These are phyloP conservation scores for Pherbina coryleti DNA, from an alignment of 2,888 invertebrate genomes.

Conservation along the genomic window DNA sequence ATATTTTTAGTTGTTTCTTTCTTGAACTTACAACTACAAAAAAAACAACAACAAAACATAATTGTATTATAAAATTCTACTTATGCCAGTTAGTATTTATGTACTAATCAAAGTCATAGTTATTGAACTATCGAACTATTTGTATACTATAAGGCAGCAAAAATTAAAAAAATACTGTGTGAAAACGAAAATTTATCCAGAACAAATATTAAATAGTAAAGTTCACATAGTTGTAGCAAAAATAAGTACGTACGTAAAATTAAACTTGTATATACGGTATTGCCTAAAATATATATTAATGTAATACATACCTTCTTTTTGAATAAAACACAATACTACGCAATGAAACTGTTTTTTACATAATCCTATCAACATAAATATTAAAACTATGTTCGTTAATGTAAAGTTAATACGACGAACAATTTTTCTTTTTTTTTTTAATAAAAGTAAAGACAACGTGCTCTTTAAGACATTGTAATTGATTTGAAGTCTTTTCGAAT, in stretches of 20 bases:
- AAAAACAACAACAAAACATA: slow-evolving; percentile 48
- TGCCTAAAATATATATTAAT: slow-evolving; percentile 14
- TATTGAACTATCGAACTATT: not conserved
- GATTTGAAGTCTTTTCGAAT: slow-evolving; percentile 4
- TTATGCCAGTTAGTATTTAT: slow-evolving; percentile 13
- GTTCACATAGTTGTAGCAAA: slow-evolving; percentile 13
- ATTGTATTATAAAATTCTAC: slow-evolving; percentile 3
- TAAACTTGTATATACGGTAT: slow-evolving; percentile 31
- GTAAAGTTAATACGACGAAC: not conserved
- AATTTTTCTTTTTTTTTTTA: slow-evolving; percentile 7
- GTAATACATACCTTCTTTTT: slow-evolving; percentile 29
- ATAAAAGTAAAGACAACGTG: not conserved
- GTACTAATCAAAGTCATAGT: not conserved
- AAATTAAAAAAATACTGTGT: not conserved
- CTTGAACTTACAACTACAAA: slow-evolving; percentile 63
- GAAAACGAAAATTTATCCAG: slow-evolving; percentile 6
- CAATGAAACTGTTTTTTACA: slow-evolving; percentile 36
- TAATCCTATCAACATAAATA: slow-evolving; percentile 7
- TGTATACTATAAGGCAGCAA: slow-evolving; percentile 12
- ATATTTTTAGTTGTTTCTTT: slow-evolving; percentile 62
- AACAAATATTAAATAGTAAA: slow-evolving; percentile 1
- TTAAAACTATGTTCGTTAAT: not conserved
- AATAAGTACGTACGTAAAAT: slow-evolving; percentile 5
- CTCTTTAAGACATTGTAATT: not conserved
- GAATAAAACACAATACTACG: slow-evolving; percentile 24